A percentile compares a stretch with the other conserved stretches of the same genome.
Conservation (phyloP, 2,888 invertebrate species). For the Myathropa florea region DNA sequence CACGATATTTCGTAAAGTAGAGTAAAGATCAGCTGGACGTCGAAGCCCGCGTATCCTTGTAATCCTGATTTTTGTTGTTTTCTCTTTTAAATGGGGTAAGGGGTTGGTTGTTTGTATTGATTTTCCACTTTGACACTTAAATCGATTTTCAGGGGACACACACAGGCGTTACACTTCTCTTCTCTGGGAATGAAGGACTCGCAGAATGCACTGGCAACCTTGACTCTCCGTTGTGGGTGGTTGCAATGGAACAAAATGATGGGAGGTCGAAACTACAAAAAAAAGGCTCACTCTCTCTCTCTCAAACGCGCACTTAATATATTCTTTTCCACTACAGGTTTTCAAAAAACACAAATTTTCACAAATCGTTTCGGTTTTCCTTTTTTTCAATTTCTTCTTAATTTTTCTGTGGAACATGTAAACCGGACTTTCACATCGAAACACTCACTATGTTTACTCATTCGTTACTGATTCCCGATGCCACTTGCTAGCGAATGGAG, state of each 20-base stretch:
- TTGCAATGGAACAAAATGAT: background rate
- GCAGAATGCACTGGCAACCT: constrained; percentile 61
- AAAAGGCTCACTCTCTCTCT: background rate
- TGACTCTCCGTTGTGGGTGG: constrained; percentile 51
- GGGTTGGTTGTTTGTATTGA: constrained; percentile 39
- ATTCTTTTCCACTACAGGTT: background rate
- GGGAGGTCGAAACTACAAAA: background rate
- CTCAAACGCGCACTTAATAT: background rate
- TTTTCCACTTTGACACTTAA: constrained; percentile 47
- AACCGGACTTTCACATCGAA: constrained; percentile 32
- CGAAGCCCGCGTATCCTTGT: constrained; percentile 9
- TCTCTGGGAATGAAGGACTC: constrained; percentile 56
- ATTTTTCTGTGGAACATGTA: constrained; percentile 5
- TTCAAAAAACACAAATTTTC: background rate
- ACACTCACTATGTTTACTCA: constrained; percentile 41
- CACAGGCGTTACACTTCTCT: constrained; percentile 33
- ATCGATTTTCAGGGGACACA: constrained; percentile 49
- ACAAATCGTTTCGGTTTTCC: background rate
- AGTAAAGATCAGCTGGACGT: background rate
- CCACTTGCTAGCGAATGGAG: constrained; percentile 36
- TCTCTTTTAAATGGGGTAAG: background rate
- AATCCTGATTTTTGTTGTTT: background rate
- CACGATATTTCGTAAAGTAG: background rate
- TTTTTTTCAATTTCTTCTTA: constrained; percentile 1
- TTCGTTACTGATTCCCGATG: constrained; percentile 54